A percentile compares a stretch with the other conserved stretches of the same genome.
Evolutionary conservation across 2,888 invertebrate genomes (phyloP).

Genomic region (Sarcophaga variegata): DNA sequence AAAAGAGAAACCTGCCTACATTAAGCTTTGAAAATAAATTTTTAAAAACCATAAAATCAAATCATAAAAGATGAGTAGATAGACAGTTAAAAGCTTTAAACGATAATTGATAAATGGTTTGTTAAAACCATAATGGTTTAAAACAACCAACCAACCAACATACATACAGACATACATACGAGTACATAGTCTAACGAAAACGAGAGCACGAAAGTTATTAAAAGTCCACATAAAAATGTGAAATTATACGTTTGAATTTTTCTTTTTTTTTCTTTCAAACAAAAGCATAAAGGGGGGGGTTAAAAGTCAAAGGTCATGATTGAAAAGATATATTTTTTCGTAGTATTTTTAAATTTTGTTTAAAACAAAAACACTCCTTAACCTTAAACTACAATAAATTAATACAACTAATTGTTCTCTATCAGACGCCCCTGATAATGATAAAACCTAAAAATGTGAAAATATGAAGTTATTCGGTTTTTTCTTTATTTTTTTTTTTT

Average conservation of each 20-base stretch:
- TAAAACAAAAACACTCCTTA: background rate
- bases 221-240: background rate
- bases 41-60: too few species aligned
- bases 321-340: background rate
- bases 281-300: background rate
- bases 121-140: background rate
- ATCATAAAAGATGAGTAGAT: background rate
- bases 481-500: background rate
- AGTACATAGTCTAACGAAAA: too few species aligned
- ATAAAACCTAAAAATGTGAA: background rate
- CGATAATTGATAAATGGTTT: background rate
- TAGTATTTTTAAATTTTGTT: background rate
- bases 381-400: background rate
- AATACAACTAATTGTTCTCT: background rate
- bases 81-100: background rate
- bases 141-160: background rate
- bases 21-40: too few species aligned
- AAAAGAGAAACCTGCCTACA: background rate
- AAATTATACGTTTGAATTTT: background rate
- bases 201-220: too few species aligned
- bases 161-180: too few species aligned
- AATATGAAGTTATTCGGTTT: too few species aligned
- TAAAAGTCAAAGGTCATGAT: background rate
- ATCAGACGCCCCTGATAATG: constrained; percentile 35
- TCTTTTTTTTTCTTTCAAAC: background rate